phyloP scores from a whole-genome alignment of 2,888 invertebrate species.

The Fissipunctia ypsillon region DNA sequence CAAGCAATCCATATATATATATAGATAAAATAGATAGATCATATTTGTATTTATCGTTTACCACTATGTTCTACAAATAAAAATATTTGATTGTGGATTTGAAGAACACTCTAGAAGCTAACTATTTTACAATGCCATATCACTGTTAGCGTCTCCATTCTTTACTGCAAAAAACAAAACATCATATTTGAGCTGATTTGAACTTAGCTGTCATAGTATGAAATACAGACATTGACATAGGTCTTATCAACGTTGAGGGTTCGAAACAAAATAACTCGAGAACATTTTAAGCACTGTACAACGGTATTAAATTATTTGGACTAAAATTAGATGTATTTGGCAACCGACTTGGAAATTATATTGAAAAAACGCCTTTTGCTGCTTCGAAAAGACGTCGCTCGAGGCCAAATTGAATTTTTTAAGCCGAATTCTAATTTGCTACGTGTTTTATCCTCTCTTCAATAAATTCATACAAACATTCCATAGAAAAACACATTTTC shows the following conservation, averaged over 20 bases:
- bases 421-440: slow-evolving; percentile 51
- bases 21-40: too few relatives aligned
- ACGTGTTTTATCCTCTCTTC: slow-evolving; percentile 50
- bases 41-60: neutral
- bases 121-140: neutral
- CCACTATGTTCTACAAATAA: neutral
- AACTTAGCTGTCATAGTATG: neutral
- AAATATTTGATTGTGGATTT: neutral
- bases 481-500: neutral
- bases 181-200: neutral
- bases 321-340: slow-evolving; percentile 50
- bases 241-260: neutral
- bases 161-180: neutral
- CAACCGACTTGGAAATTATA: slow-evolving; percentile 53
- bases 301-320: slow-evolving; percentile 52
- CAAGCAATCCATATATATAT: too few relatives aligned
- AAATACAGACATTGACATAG: too few relatives aligned
- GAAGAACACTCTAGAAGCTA: neutral
- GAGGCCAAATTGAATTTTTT: slow-evolving; percentile 58
- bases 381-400: slow-evolving; percentile 48
- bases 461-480: neutral
- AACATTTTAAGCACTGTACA: slow-evolving; percentile 36
- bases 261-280: slow-evolving; percentile 3
- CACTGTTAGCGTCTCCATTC: neutral
- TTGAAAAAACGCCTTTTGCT: slow-evolving; percentile 57